phyloP scores from a whole-genome alignment of 2,113 vertebrate genomes.

The Isichthys henryi region DNA sequence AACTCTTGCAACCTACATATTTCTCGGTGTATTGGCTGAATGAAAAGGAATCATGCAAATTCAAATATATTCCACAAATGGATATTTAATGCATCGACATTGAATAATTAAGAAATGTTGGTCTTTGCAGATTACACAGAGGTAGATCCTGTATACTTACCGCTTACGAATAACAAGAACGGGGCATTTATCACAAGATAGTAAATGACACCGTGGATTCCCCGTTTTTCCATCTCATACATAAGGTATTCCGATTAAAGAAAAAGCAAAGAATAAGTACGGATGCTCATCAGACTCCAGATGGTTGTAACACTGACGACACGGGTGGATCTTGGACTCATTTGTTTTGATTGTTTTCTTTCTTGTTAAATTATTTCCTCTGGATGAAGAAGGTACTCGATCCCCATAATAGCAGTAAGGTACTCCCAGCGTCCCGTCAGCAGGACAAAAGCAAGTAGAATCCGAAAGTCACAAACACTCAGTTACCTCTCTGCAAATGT shows the following conservation, averaged over 20 bases:
- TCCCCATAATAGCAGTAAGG: slow-evolving; percentile 25
- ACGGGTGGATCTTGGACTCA: slow-evolving; percentile 22
- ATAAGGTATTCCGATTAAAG: slow-evolving; percentile 47
- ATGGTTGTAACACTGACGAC: slow-evolving; percentile 48
- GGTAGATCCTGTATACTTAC: slow-evolving; percentile 63
- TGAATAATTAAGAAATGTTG: not conserved
- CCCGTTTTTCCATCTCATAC: slow-evolving; percentile 77
- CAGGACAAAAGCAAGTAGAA: slow-evolving; percentile 36
- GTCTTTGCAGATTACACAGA: not conserved
- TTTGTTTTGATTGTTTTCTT: slow-evolving; percentile 12
- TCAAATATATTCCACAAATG: not conserved
- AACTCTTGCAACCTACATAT: not conserved
- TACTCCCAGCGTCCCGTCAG: slow-evolving; percentile 40
- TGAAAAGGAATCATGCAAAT: not conserved
- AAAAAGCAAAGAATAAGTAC: slow-evolving; percentile 38
- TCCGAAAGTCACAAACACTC: slow-evolving; percentile 29
- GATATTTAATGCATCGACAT: not conserved
- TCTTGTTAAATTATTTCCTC: slow-evolving; percentile 2
- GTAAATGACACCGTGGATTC: slow-evolving; percentile 66
- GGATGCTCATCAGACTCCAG: slow-evolving; percentile 43
- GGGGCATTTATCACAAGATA: slow-evolving; percentile 71
- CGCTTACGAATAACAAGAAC: slow-evolving; percentile 65
- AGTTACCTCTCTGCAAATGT: not conserved
- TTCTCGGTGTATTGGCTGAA: not conserved
- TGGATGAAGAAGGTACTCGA: slow-evolving; percentile 15